Base-by-base conservation (phyloP, 2,113 vertebrate genomes). In the Erpornis zantholeuca region DNA sequence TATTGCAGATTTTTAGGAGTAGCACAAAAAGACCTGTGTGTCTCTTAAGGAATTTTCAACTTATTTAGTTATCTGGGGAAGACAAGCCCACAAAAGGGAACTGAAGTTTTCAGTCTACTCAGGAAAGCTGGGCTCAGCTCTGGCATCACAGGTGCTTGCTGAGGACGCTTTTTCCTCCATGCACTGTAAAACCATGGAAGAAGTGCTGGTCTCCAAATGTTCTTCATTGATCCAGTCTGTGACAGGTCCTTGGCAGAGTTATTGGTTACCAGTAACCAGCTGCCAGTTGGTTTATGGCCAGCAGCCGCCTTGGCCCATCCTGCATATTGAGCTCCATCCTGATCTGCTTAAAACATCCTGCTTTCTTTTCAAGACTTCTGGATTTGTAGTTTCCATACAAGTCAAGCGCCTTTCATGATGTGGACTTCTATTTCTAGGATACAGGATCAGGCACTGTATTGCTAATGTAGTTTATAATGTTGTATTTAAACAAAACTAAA, bases 401-500 rank as follows among this genome's bases (percentile, higher is more conserved):
- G n/a, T 59, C 54, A 89, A 93, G 61, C 49, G 31, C 35, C 40
- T 80, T 90, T 88, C 25, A 23, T 27, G 44, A 84, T 81, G 69
- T 25, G 42, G 66, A 90, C 85, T 88, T 87, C 73, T 77, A 9
- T 92, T 87, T 89, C 94, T 82, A 92, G 86, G 91, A 88, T 84
- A 78, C 77, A 82, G 94, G 83, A 79, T 60, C 81, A 72, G 92
- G 83, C 89, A 59, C 83, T 56, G 31, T 68, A 27, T 25, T 78
- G 88, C 92, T 96, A 95, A 95, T 57, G 5, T 95, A 94, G 89
- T 94, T 81, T 88, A 22, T 54, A 15, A 40, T 21, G 25, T 82
- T 77, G 35, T 76, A 75, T 96, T 96, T 95, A 96, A 87, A 92
- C 91, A 91, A 69, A 82, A 96, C 95, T 96, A 92, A 96, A 94